phyloP scores from a whole-genome alignment of 2,797 vertebrate species.

The Gymnothorax reevesii region DNA sequence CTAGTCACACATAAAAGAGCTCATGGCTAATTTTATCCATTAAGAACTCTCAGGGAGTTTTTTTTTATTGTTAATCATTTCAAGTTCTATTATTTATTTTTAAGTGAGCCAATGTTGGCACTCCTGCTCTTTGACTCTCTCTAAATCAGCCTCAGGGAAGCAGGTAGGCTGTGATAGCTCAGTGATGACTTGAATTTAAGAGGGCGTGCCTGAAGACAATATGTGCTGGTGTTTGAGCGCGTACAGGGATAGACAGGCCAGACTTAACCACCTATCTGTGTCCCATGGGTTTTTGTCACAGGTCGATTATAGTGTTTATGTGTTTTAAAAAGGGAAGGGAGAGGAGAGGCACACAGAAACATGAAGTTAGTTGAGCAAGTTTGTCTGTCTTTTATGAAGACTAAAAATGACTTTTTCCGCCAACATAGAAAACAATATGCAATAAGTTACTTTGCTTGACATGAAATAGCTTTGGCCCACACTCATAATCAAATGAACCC shows the following conservation, averaged over 20 bases:
- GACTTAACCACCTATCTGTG: neutral
- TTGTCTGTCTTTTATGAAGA: too few species aligned
- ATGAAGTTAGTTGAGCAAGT: too few species aligned
- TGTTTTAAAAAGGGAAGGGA: neutral
- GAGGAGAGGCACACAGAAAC: neutral
- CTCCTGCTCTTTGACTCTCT: neutral
- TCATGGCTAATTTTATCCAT: neutral
- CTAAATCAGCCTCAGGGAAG: neutral
- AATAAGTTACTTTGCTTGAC: too few species aligned
- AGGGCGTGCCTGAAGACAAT: neutral
- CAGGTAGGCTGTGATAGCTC: neutral
- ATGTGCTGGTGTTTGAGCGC: neutral
- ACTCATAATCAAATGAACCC: too few species aligned
- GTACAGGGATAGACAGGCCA: neutral
- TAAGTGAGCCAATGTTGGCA: neutral
- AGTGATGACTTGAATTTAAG: neutral
- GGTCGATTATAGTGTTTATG: neutral
- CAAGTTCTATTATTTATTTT: too few species aligned
- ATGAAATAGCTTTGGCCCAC: too few species aligned
- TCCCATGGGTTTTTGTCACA: neutral
- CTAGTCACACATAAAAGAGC: too few species aligned
- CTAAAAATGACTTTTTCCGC: too few species aligned
- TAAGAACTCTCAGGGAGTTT: neutral
- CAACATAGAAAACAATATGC: too few species aligned
- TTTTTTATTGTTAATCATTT: too few species aligned